Percentiles rank a stretch among this genome's conserved stretches.
Evolutionary conservation across 2,888 invertebrate genomes (phyloP).

Genomic region (Glaucopsyche alexis): DNA sequence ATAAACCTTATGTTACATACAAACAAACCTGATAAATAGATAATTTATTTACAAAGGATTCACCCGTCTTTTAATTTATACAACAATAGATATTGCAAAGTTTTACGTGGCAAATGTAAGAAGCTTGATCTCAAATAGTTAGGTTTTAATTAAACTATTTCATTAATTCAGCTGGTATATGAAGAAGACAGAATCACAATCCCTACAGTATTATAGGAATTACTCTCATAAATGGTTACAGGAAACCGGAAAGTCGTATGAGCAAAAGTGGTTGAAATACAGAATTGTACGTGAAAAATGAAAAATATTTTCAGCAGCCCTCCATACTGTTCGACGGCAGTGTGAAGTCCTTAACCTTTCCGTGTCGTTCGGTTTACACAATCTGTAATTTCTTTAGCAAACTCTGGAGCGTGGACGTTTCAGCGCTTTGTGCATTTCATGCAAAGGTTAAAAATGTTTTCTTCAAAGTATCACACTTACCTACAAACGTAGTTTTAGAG

Average conservation of each 20-base stretch:
- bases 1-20: too few relatives aligned
- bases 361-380: background rate
- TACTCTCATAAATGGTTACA: background rate
- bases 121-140: too few relatives aligned
- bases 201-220: background rate
- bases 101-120: too few relatives aligned
- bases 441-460: background rate
- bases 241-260: background rate
- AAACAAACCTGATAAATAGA: too few relatives aligned
- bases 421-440: background rate
- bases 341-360: conserved; percentile 1
- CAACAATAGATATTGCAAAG: too few relatives aligned
- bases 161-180: too few relatives aligned
- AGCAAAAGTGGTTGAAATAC: background rate
- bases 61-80: too few relatives aligned
- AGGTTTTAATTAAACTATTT: too few relatives aligned
- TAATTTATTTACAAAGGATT: too few relatives aligned
- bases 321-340: background rate
- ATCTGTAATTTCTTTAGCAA: background rate
- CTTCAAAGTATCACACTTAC: background rate
- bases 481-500: too few relatives aligned
- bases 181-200: background rate
- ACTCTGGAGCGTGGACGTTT: background rate
- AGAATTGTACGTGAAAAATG: background rate
- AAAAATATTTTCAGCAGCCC: background rate